Evolutionary conservation across 1,140 invertebrate species (phyloP).

Genomic region (Mamestra configurata): DNA sequence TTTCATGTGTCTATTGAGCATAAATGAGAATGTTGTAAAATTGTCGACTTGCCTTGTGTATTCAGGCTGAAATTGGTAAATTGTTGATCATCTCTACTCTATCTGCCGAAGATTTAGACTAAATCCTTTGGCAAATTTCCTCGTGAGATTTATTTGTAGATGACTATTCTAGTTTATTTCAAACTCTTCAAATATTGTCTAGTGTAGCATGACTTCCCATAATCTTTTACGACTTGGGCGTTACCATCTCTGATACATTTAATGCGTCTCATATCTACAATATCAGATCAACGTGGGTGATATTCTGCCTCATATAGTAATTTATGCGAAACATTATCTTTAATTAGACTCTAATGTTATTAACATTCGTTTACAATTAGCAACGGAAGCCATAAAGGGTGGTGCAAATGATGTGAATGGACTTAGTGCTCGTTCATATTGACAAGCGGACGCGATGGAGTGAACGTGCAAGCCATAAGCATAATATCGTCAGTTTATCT

Average conservation of each 20-base stretch:
- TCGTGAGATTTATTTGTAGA: not conserved
- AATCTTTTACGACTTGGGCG: not conserved
- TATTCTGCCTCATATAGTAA: not conserved
- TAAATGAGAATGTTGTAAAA: too few species aligned
- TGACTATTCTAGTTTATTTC: not conserved
- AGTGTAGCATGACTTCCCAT: not conserved
- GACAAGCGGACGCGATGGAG: not conserved
- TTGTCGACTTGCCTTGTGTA: too few species aligned
- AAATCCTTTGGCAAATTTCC: too few species aligned
- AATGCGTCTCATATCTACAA: not conserved
- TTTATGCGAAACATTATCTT: slow-evolving; percentile 19
- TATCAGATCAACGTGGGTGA: slow-evolving; percentile 12
- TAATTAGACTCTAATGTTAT: slow-evolving; percentile 19
- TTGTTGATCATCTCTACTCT: too few species aligned
- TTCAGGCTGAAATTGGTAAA: too few species aligned
- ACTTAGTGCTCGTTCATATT: not conserved
- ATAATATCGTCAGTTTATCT: too few species aligned
- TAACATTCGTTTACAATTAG: slow-evolving; percentile 9
- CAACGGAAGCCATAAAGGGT: slow-evolving; percentile 33
- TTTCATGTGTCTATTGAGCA: too few species aligned
- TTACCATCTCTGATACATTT: not conserved
- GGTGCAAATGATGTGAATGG: slow-evolving; percentile 1
- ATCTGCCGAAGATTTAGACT: too few species aligned
- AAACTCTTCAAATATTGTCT: not conserved
- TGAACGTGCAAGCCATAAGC: not conserved